These are phyloP conservation scores for Chroicocephalus ridibundus DNA, from an alignment of 2,113 vertebrate genomes.

Conservation along the genomic window DNA sequence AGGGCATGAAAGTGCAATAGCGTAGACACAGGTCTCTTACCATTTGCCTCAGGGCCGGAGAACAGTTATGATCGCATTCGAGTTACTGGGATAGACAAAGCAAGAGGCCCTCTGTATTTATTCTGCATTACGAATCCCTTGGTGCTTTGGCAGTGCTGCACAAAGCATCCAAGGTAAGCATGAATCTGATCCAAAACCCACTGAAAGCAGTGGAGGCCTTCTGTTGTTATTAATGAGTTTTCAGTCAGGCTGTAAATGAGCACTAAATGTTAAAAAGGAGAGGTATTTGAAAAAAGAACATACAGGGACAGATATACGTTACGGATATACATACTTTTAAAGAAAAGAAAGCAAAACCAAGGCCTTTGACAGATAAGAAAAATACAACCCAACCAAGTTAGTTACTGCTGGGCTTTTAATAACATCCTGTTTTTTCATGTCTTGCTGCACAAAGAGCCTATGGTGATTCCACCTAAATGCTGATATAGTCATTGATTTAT, in stretches of 20 bases:
- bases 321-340: background rate
- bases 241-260: background rate
- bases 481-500: background rate
- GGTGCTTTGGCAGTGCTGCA: background rate
- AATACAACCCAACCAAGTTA: background rate
- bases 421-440: background rate
- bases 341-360: background rate
- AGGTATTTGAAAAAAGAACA: background rate
- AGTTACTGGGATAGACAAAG: background rate
- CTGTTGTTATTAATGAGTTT: background rate
- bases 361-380: background rate
- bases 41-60: background rate
- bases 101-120: background rate
- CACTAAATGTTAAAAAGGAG: background rate
- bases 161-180: conserved; percentile 3
- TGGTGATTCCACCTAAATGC: background rate
- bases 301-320: background rate
- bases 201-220: background rate
- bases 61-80: background rate
- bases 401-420: background rate
- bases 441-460: background rate
- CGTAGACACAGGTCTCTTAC: background rate
- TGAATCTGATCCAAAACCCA: background rate
- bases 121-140: background rate
- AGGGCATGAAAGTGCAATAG: background rate